A percentile compares a stretch with the other conserved stretches of the same genome.
phyloP scores from a whole-genome alignment of 1,140 invertebrate species.

The Magallana gigas region DNA sequence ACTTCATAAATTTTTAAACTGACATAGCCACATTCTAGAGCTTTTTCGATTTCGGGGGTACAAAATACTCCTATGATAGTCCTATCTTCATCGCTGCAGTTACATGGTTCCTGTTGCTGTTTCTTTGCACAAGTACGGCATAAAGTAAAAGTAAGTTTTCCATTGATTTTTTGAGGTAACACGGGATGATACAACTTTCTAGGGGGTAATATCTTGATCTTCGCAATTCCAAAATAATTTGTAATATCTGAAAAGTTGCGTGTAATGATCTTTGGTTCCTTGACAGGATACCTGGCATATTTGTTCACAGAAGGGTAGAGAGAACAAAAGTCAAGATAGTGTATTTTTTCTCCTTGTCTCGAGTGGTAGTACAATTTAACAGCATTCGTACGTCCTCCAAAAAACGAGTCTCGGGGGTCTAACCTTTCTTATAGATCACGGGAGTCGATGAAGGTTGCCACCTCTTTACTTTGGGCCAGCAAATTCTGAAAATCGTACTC shows the following conservation, averaged over 20 bases:
- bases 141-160: constrained; percentile 52
- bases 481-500: constrained; percentile 36
- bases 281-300: constrained; percentile 35
- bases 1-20: constrained; percentile 76
- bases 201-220: constrained; percentile 52
- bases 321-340: constrained; percentile 48
- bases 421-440: constrained; percentile 38
- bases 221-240: constrained; percentile 52
- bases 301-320: constrained; percentile 49
- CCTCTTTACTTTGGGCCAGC: neutral
- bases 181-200: constrained; percentile 51
- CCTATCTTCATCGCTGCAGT: constrained; percentile 60
- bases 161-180: constrained; percentile 45
- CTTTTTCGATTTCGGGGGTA: constrained; percentile 74
- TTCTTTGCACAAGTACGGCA: constrained; percentile 54
- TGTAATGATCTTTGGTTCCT: constrained; percentile 46
- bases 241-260: constrained; percentile 34
- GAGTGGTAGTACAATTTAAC: constrained; percentile 29
- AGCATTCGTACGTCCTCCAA: constrained; percentile 50
- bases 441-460: neutral
- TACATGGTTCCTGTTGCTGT: constrained; percentile 32
- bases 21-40: constrained; percentile 72
- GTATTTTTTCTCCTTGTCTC: constrained; percentile 39
- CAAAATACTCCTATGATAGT: constrained; percentile 76
- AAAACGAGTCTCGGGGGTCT: constrained; percentile 43